Evolutionary conservation across 2,888 invertebrate genomes (phyloP).

Genomic region (Papilio protenor): DNA sequence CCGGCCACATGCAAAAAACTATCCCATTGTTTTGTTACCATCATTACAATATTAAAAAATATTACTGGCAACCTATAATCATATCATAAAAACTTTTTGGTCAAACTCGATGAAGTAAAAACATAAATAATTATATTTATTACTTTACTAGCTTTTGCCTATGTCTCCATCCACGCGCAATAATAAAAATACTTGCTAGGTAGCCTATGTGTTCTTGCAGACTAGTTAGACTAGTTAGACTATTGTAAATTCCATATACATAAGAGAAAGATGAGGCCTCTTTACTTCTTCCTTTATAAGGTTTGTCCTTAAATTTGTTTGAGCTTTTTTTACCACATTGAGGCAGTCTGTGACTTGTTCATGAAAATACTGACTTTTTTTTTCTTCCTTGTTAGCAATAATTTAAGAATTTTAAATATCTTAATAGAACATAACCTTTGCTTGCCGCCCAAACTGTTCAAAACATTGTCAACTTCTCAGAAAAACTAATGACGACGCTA

Average conservation of each 20-base stretch:
- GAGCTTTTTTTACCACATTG: no score
- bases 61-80: slow-evolving; percentile 18
- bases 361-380: no score
- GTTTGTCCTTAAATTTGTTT: no score
- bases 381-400: neutral
- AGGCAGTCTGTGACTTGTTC: no score
- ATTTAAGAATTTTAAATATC: neutral
- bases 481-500: slow-evolving; percentile 42
- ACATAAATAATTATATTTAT: neutral
- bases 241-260: no score
- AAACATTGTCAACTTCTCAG: slow-evolving; percentile 50
- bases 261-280: no score
- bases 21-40: slow-evolving; percentile 34
- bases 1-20: slow-evolving; percentile 42
- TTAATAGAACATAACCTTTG: neutral
- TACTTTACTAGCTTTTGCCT: neutral
- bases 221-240: no score
- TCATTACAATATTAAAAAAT: slow-evolving; percentile 15
- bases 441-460: slow-evolving; percentile 13
- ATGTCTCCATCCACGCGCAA: no score
- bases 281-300: no score
- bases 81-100: slow-evolving; percentile 18
- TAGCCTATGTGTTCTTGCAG: no score
- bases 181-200: no score
- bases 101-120: neutral